Base-by-base conservation (phyloP, 2,113 vertebrate genomes). In the Ceuthmochares aereus region DNA sequence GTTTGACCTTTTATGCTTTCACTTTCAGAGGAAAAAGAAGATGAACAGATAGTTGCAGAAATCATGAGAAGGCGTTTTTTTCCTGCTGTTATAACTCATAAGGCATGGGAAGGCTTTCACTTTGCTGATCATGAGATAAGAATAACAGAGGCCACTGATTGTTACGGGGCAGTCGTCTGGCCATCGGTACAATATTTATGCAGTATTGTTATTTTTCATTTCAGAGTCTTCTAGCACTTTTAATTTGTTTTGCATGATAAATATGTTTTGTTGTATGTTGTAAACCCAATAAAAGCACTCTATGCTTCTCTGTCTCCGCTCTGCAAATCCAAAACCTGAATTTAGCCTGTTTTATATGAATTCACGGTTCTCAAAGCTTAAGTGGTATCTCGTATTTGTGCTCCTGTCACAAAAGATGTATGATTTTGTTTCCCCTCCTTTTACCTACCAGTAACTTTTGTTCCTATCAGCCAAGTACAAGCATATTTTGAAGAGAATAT, bases 131-230 rank as follows among this genome's bases (percentile, higher is more conserved):
- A 98, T 56, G 97, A 99, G 93, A 99, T 99, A 97, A 98, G 97
- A 82, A 99, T 99, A 94, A 98, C 97, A 36, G 99, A 99, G 98
- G 98, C 98, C 59, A 98, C 94, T 23, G 99, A 99, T 58, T 97
- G 97, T 69, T 99, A 99, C 0, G 99, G 99, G 20, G 99, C 99
- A 59, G 98, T 99, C 4, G 99, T 99, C 81, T 99, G 99, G 99
- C 99, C 99, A 76, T 99, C 99, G 95, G 99, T 99, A 98, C 42
- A 37, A 62, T 89, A 45, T 91, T 91, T 69, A 66, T 55, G 12
- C 40, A 69, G 6, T 47, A 37, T 73, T 27, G 2, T 54, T 87
- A 8, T n/a, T 37, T 66, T 68, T 19, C 29, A 13, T 40, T 90
- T 80, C 45, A 20, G 34, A 80, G 3, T 25, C 4, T 47, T 77